Percentiles rank a stretch among this genome's conserved stretches.
These are phyloP conservation scores for Acrobasis consociella DNA, from an alignment of 2,888 invertebrate species.

Conservation along the genomic window DNA sequence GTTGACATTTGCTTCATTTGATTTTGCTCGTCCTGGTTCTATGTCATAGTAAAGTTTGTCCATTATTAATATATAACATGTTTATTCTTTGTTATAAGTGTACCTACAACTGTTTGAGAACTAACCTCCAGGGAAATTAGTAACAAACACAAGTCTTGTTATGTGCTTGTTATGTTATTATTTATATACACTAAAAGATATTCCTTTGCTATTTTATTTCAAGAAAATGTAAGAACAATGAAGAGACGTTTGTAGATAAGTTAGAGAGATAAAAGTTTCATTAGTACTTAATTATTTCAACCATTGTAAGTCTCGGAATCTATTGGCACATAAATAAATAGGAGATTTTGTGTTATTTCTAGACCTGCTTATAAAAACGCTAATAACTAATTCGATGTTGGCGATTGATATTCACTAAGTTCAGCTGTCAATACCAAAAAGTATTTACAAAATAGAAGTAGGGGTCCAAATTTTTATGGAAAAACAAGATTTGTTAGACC, in stretches of 20 bases:
- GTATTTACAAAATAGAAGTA: too few species aligned
- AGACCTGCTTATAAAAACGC: too few species aligned
- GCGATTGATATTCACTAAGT: too few species aligned
- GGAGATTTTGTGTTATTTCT: too few species aligned
- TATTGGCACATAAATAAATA: too few species aligned
- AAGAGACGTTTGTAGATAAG: neutral
- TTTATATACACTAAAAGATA: neutral
- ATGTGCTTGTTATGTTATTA: neutral
- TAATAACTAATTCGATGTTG: too few species aligned
- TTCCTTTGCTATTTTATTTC: neutral
- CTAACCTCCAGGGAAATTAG: constrained; percentile 21
- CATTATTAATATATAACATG: constrained; percentile 11
- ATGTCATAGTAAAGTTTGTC: constrained; percentile 10
- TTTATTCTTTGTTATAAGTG: constrained; percentile 19
- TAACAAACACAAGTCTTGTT: constrained; percentile 4
- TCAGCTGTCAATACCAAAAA: too few species aligned
- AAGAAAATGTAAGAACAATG: neutral
- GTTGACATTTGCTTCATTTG: constrained; percentile 43
- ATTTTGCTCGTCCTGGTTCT: constrained; percentile 21
- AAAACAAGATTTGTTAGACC: too few species aligned
- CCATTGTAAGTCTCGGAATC: too few species aligned
- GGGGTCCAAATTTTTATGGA: too few species aligned
- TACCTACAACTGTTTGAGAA: constrained; percentile 15
- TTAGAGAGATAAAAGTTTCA: neutral
- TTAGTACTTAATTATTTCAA: too few species aligned